Base-by-base conservation (phyloP, 2,113 vertebrate species). In the Menidia beryllina region DNA sequence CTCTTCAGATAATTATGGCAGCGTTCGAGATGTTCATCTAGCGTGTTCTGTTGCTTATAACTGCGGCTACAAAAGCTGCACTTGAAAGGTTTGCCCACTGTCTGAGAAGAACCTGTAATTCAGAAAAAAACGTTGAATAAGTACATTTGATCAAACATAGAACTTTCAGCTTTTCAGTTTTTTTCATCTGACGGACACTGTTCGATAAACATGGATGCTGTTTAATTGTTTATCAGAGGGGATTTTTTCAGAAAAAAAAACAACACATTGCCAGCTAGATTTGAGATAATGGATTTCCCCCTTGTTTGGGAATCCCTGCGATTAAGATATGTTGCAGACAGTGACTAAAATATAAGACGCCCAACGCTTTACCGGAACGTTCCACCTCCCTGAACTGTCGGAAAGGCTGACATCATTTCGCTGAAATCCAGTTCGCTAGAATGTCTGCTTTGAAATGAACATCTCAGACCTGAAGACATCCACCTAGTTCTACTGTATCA, bases 41-140 rank as follows among this genome's bases (percentile, higher is more conserved):
- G 85, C 53, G 96, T 96, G 82, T 93, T 97, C 86, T 97, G 96
- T 90, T 97, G 97, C 84, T 98, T 98, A 91, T 98, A 98, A 94
- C 96, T 97, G 43, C 97, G 96, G 68, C 95, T 97, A 13, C 97
- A 98, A 93, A 94, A 96, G 94, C 93, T 97, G 91, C 97, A 98
- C 91, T 98, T 98, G 90, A 95, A 97, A 85, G 95, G 96, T 72
- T 98, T 98, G 73, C 96, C 96, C 23, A 96, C 95, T 0, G 95
- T 95, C 52, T 95, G 96, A 76, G 96, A 98, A 75, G 96, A 94
- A 83, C 95, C 97, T 98, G 91, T 43, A 87, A 85, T 55, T 70
- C 9, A 72, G 39, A 72, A 41, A 66, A 36, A 70, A 53, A 62
- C 36, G 30, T 23, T 14, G 11, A 14, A 52, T 0, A 2, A 0